Conservation (phyloP, 2,797 vertebrate genomes). For the Fundulus diaphanus region DNA sequence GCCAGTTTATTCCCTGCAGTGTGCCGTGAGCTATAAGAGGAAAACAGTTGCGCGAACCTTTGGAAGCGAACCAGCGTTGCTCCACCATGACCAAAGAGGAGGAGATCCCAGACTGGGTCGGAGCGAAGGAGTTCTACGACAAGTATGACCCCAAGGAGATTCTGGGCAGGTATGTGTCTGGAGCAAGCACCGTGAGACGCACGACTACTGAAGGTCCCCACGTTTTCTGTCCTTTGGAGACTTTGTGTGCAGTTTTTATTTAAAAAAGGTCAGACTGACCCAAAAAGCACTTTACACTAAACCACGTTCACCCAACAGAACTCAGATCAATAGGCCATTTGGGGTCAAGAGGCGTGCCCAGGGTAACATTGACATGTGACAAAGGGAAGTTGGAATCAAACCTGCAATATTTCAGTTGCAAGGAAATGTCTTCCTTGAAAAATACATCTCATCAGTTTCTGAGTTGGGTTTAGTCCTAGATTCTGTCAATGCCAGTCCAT, state of each 20-base stretch:
- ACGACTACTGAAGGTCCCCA: background rate
- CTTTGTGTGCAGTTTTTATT: background rate
- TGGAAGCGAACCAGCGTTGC: conserved; percentile 34
- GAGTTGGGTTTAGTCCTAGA: background rate
- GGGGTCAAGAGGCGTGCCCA: too few species aligned
- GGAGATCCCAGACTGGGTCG: conserved; percentile 88
- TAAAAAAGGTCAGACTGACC: too few species aligned
- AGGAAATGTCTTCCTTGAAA: too few species aligned
- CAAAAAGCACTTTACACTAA: too few species aligned
- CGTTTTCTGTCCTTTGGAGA: background rate
- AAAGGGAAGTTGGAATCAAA: too few species aligned
- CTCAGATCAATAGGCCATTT: too few species aligned
- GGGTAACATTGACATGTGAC: too few species aligned
- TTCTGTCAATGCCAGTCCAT: background rate
- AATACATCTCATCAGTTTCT: background rate
- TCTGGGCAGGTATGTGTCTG: conserved; percentile 88
- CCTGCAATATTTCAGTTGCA: too few species aligned
- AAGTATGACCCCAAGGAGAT: conserved; percentile 97
- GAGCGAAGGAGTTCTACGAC: conserved; percentile 92
- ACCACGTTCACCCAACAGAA: too few species aligned
- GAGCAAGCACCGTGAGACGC: background rate
- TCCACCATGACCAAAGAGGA: conserved; percentile 91
- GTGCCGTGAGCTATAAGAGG: conserved; percentile 28
- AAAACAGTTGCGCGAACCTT: conserved; percentile 17
- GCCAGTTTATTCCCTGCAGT: conserved; percentile 23